phyloP scores from a whole-genome alignment of 2,113 vertebrate species.

The Phalacrocorax aristotelis region DNA sequence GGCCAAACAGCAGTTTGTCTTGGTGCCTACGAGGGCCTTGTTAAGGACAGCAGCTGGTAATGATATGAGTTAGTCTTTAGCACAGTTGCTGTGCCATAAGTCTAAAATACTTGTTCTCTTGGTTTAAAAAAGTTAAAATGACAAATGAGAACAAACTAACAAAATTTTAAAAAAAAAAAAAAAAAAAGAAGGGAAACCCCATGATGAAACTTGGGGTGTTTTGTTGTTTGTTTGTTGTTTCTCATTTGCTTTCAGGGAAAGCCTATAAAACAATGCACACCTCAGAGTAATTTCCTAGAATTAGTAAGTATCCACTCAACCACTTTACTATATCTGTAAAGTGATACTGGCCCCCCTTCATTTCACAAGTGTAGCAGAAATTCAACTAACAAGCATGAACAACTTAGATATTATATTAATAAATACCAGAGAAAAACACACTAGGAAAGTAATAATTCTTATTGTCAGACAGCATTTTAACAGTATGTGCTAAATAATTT shows the following conservation, averaged over 20 bases:
- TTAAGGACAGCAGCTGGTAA: not conserved
- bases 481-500: not conserved
- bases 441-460: not conserved
- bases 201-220: not conserved
- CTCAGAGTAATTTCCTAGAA: not conserved
- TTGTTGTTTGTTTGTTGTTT: not conserved
- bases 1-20: not conserved
- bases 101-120: not conserved
- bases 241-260: not conserved
- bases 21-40: not conserved
- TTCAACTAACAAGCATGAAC: not conserved
- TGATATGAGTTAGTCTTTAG: not conserved
- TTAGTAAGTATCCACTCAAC: not conserved
- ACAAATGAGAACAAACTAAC: not conserved
- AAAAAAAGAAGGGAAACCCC: not conserved
- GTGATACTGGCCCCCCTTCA: rapidly evolving
- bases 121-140: not conserved
- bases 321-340: not conserved
- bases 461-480: not conserved
- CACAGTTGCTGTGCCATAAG: not conserved
- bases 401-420: not conserved
- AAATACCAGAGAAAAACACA: not conserved
- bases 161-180: no score
- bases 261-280: not conserved
- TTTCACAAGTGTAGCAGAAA: not conserved